Conservation (phyloP, 1,140 invertebrate species). For the Grapholita molesta region DNA sequence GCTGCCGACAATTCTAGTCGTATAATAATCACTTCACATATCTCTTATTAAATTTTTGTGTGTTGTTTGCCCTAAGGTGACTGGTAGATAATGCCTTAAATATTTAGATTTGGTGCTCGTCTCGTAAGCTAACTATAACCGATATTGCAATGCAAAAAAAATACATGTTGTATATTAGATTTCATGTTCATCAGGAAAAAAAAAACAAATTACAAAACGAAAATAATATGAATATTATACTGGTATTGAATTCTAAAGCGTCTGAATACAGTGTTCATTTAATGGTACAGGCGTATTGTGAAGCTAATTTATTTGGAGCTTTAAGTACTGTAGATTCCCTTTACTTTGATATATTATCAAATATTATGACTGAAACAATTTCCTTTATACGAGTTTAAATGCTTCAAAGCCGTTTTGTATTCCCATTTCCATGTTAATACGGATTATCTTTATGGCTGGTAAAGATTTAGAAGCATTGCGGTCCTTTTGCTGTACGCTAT, state of each 20-base stretch:
- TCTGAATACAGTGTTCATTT: neutral
- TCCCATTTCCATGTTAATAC: neutral
- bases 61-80: too few species aligned
- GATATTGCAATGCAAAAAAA: too few species aligned
- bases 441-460: neutral
- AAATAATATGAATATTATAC: neutral
- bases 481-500: neutral
- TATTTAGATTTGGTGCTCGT: too few species aligned
- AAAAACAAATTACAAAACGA: neutral
- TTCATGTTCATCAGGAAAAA: too few species aligned
- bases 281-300: neutral
- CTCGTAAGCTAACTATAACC: too few species aligned
- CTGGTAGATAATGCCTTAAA: too few species aligned
- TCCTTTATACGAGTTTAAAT: neutral
- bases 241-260: neutral
- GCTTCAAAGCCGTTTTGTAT: neutral
- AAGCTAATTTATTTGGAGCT: conserved; percentile 9
- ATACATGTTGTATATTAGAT: too few species aligned
- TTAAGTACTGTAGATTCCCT: neutral
- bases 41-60: too few species aligned
- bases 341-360: neutral
- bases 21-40: too few species aligned
- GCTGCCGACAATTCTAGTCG: too few species aligned
- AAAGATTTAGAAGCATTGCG: neutral
- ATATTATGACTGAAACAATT: neutral